Evolutionary conservation across 2,797 vertebrate genomes (phyloP), one percentile per base, ranked within the genome.

Genomic region (Eulemur albifrons): DNA sequence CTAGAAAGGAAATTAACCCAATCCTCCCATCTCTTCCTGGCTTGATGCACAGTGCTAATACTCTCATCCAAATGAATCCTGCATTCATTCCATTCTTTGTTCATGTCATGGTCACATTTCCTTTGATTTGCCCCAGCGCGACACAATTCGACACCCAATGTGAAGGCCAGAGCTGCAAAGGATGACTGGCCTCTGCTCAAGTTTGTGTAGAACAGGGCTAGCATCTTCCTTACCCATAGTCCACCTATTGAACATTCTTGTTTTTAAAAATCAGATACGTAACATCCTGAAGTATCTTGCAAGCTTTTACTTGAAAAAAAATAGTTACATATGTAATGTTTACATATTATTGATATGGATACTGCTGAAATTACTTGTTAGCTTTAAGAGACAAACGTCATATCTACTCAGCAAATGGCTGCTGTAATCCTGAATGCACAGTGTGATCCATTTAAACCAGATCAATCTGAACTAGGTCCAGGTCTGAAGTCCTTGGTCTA

Each of bases 1-100:
- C 87, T 94, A 54, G 35, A 92, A 94, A 93, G 87, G 59, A 95
- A 93, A 96, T 92, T 93, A 97, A 82, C 65, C 76, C 81, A 57
- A n/a, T 92, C 35, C 32, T 86, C 57, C 82, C 59, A 77, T 93
- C 85, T 80, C 52, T 35, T 65, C 70, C 50, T 35, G 17, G 67
- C 76, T 48, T 89, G 79, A 89, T 59, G 23, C 65, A 69, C 40
- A 25, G 17, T 14, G 43, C 57, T 92, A 52, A 63, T 52, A 59
- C 38, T 82, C 79, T 92, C 50, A 23, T 52, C 35, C 52, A 25
- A 59, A 75, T 52, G 32, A 89, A 77, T 40, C 72, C 20, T 35
- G 50, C 38, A n/a, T 93, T 81, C 38, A 54, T 69, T 80, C 61
- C 69, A 59, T 38, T 73, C 83, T 93, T 81, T 63, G 57, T 86